Conservation (phyloP, 2,113 vertebrate genomes). For the Pagrus major region DNA sequence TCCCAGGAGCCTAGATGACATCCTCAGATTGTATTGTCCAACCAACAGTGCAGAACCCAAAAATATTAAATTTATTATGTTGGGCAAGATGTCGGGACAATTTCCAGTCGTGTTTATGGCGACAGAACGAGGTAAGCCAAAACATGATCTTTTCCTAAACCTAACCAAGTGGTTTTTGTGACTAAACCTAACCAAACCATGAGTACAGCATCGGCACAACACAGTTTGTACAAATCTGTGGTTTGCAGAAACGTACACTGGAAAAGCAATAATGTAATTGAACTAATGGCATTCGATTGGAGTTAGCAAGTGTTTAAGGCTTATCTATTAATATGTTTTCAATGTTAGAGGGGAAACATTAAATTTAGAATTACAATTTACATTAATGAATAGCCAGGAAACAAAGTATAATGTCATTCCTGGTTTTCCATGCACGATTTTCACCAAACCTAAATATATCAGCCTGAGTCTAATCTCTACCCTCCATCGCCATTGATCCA, state of each 20-base stretch:
- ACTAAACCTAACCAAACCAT: too few species aligned
- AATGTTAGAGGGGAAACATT: background rate
- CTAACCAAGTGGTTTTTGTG: too few species aligned
- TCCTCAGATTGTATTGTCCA: background rate
- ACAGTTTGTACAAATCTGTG: too few species aligned
- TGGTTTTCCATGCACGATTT: too few species aligned
- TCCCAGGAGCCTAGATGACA: too few species aligned
- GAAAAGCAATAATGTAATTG: background rate
- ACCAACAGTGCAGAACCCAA: background rate
- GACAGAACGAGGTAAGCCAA: too few species aligned
- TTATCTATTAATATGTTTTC: background rate
- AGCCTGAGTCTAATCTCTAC: slow-evolving; percentile 6
- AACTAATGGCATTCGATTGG: background rate
- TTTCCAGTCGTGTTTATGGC: too few species aligned
- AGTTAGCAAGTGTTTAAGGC: background rate
- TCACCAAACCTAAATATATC: background rate
- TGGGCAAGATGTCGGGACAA: too few species aligned
- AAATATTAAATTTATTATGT: background rate
- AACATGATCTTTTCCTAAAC: too few species aligned
- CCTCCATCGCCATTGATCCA: background rate
- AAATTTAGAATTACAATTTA: background rate
- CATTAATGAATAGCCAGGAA: background rate
- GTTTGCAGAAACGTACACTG: too few species aligned
- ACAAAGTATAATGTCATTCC: background rate
- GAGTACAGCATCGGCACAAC: too few species aligned